Evolutionary conservation across 2,888 invertebrate genomes (phyloP).

Genomic region (Aporophyla lueneburgensis): DNA sequence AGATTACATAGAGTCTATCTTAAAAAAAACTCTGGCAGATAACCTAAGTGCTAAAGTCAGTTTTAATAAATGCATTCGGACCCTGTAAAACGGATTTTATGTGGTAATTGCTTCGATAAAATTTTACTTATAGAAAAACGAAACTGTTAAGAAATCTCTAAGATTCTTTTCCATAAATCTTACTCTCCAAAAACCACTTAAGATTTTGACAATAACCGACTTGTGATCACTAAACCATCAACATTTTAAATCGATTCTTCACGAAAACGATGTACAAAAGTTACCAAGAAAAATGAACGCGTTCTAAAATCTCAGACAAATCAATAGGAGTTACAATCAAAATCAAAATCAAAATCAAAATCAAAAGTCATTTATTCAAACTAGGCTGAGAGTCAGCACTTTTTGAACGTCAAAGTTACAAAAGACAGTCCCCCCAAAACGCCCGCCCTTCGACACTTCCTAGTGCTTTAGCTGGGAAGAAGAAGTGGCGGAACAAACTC

Average conservation of each 20-base stretch:
- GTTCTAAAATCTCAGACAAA: constrained; percentile 34
- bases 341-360: too few relatives aligned
- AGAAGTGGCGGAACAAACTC: too few relatives aligned
- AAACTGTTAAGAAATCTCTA: too few relatives aligned
- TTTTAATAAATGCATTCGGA: neutral
- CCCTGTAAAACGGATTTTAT: neutral
- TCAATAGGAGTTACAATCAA: too few relatives aligned
- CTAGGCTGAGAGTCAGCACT: too few relatives aligned
- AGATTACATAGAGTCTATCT: neutral
- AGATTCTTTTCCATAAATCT: neutral
- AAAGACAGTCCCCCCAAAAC: too few relatives aligned
- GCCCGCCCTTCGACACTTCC: too few relatives aligned
- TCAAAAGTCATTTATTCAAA: too few relatives aligned
- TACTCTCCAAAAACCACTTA: neutral
- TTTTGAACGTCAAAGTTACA: too few relatives aligned
- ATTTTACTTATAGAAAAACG: too few relatives aligned
- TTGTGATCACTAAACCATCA: neutral
- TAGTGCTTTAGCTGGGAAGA: too few relatives aligned
- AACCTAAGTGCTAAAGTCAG: neutral
- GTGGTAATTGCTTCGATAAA: too few relatives aligned
- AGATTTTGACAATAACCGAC: neutral
- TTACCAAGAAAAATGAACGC: constrained; percentile 38
- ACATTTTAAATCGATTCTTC: neutral
- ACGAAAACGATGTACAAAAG: neutral
- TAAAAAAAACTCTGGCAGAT: neutral